phyloP scores from a whole-genome alignment of 2,888 invertebrate genomes.

The Mesopsocus fuscifrons region DNA sequence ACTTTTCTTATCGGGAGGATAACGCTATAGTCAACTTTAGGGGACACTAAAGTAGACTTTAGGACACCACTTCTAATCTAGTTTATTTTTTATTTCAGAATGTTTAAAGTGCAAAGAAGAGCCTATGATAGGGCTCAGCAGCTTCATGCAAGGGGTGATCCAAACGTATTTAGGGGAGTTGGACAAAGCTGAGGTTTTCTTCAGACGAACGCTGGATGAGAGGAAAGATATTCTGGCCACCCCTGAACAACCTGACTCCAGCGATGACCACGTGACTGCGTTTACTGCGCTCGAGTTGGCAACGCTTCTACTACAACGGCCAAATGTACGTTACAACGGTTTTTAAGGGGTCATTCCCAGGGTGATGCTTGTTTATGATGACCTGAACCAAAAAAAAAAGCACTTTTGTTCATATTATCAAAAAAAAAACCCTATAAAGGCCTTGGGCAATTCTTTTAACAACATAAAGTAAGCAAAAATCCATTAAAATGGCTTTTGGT shows the following conservation, averaged over 20 bases:
- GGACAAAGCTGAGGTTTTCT: slow-evolving; percentile 23
- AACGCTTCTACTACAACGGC: slow-evolving; percentile 26
- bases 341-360: too few relatives aligned
- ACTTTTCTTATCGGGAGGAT: too few relatives aligned
- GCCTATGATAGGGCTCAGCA: slow-evolving; percentile 34
- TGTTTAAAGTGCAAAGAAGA: slow-evolving; percentile 24
- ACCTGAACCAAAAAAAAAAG: too few relatives aligned
- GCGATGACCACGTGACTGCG: slow-evolving; percentile 38
- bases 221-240: slow-evolving; percentile 18
- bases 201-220: slow-evolving; percentile 24
- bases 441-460: too few relatives aligned
- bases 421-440: too few relatives aligned
- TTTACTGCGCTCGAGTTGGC: slow-evolving; percentile 45
- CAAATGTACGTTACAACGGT: slow-evolving; percentile 23
- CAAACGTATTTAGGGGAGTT: slow-evolving; percentile 26
- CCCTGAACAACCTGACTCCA: slow-evolving; percentile 19
- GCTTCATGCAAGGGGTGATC: slow-evolving; percentile 32
- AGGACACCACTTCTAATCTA: slow-evolving; percentile 9
- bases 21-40: too few relatives aligned
- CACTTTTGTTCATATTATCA: too few relatives aligned
- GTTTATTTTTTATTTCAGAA: slow-evolving; percentile 21
- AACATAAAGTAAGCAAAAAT: too few relatives aligned
- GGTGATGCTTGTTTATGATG: too few relatives aligned
- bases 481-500: too few relatives aligned
- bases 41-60: too few relatives aligned